These are phyloP conservation scores for Sebastes itinus DNA, from an alignment of 2,797 vertebrate genomes.

Conservation along the genomic window DNA sequence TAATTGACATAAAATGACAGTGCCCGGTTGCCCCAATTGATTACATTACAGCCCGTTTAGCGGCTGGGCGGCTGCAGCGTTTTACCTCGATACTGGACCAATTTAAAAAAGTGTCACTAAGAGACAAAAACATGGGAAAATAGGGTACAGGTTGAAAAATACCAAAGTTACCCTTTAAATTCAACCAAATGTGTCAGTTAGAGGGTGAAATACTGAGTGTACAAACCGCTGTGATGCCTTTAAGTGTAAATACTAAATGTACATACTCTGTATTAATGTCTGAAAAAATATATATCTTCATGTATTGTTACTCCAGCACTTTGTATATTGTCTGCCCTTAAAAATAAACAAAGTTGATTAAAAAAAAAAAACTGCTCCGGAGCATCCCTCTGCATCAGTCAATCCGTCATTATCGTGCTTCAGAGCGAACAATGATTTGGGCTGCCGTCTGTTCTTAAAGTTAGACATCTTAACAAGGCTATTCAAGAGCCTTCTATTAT, in stretches of 20 bases:
- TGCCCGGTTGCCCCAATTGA: no score
- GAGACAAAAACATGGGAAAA: no score
- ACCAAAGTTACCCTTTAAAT: not conserved
- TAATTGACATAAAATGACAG: accelerated
- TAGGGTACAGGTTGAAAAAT: no score
- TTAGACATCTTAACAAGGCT: slow-evolving; percentile 61
- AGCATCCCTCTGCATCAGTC: slow-evolving; percentile 46
- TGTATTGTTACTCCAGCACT: slow-evolving; percentile 69
- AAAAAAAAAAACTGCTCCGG: slow-evolving; percentile 6
- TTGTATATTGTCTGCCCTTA: slow-evolving; percentile 72
- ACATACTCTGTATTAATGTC: slow-evolving; percentile 62
- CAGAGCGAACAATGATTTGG: slow-evolving; percentile 34
- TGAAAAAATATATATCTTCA: slow-evolving; percentile 42
- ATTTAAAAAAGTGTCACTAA: no score
- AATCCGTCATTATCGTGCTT: slow-evolving; percentile 39
- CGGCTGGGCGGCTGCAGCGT: accelerated
- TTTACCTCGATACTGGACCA: no score
- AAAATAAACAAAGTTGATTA: slow-evolving; percentile 65
- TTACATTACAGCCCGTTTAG: no score
- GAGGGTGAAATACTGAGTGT: not conserved
- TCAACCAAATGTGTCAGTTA: not conserved
- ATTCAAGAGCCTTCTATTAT: slow-evolving; percentile 54
- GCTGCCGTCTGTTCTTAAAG: slow-evolving; percentile 45
- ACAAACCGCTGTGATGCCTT: slow-evolving; percentile 45
- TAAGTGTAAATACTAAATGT: slow-evolving; percentile 65